Evolutionary conservation across 2,888 invertebrate genomes (phyloP).

Genomic region (Bhutanitis thaidina): DNA sequence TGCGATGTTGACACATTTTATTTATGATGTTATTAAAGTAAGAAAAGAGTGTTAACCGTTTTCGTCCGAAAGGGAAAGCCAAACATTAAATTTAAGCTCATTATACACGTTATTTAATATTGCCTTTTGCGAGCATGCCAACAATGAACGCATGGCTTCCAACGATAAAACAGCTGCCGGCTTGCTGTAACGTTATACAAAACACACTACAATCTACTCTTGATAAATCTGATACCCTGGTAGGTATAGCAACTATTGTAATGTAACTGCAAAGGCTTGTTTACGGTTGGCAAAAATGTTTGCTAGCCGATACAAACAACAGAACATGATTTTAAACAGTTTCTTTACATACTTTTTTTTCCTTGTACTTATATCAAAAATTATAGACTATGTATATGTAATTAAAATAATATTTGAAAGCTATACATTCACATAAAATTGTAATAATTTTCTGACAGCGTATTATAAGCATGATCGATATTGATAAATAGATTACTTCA

Average conservation of each 20-base stretch:
- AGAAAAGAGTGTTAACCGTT: not conserved
- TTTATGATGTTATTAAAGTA: too few species aligned
- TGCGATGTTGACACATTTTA: too few species aligned
- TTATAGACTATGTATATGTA: too few species aligned
- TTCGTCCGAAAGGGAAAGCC: slow-evolving; percentile 27
- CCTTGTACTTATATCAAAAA: too few species aligned
- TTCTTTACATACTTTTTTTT: not conserved
- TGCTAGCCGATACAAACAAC: not conserved
- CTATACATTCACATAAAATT: too few species aligned
- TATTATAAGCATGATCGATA: too few species aligned
- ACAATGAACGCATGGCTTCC: slow-evolving; percentile 45
- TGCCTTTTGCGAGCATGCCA: slow-evolving; percentile 41
- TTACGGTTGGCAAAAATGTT: too few species aligned
- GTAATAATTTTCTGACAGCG: too few species aligned
- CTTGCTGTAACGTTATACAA: slow-evolving; percentile 32
- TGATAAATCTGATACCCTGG: slow-evolving; percentile 20
- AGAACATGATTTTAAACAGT: not conserved
- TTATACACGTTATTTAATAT: slow-evolving; percentile 42
- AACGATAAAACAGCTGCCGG: slow-evolving; percentile 46
- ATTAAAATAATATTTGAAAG: too few species aligned
- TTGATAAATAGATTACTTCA: too few species aligned
- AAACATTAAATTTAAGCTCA: slow-evolving; percentile 37
- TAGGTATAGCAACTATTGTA: slow-evolving; percentile 2
- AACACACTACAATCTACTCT: slow-evolving; percentile 22
- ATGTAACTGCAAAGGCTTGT: too few species aligned